Conservation (phyloP, 2,113 vertebrate species). For the Motacilla alba region DNA sequence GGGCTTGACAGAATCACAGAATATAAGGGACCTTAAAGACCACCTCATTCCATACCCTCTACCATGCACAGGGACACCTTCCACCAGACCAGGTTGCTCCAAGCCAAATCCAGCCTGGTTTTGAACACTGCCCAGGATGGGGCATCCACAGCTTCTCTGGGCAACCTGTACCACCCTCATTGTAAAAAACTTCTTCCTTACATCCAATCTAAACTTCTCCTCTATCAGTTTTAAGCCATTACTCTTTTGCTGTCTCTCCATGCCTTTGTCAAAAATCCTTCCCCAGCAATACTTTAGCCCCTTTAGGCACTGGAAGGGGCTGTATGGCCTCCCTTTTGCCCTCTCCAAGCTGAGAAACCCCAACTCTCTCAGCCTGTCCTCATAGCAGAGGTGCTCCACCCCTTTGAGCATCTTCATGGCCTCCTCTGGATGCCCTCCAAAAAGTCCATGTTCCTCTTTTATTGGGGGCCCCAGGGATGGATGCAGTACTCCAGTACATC, state of each 20-base stretch:
- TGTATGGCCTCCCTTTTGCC: neutral
- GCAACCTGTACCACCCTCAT: neutral
- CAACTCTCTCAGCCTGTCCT: neutral
- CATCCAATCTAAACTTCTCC: neutral
- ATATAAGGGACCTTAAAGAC: neutral
- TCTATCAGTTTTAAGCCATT: neutral
- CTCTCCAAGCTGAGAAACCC: neutral
- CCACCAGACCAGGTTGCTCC: neutral
- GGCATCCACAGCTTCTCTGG: neutral
- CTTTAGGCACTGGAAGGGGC: neutral
- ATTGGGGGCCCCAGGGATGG: neutral
- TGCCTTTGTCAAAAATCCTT: neutral
- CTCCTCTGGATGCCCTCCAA: neutral
- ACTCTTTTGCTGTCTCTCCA: neutral
- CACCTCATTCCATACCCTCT: neutral
- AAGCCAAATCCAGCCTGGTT: neutral
- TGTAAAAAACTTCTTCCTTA: neutral
- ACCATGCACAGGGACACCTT: neutral
- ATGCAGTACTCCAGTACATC: neutral
- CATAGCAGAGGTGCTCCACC: neutral
- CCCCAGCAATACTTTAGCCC: neutral
- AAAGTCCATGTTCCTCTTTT: neutral
- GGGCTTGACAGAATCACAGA: neutral
- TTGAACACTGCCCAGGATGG: neutral
- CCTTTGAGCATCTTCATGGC: neutral